phyloP scores from a whole-genome alignment of 2,888 invertebrate genomes.

The Ophion slaviceki region DNA sequence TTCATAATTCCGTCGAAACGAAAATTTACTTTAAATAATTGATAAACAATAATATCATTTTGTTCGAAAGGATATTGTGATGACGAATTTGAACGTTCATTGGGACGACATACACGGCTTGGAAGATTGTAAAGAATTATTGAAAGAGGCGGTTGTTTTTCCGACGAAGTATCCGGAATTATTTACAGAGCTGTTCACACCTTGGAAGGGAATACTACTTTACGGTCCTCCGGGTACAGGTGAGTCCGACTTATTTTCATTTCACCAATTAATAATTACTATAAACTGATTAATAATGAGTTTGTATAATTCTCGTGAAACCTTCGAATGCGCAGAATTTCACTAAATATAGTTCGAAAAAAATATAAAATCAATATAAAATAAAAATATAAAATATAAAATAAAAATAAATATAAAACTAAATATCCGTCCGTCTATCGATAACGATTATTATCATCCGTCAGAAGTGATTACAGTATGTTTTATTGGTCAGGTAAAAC shows the following conservation, averaged over 20 bases:
- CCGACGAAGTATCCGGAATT: conserved; percentile 90
- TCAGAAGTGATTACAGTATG: neutral
- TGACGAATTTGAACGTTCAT: conserved; percentile 87
- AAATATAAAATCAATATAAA: no score
- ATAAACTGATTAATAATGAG: neutral
- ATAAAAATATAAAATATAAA: no score
- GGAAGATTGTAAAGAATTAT: conserved; percentile 88
- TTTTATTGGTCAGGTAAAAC: conserved; percentile 88
- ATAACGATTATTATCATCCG: neutral
- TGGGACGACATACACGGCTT: conserved; percentile 94
- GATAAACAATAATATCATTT: neutral
- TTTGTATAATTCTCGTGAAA: neutral
- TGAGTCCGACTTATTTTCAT: conserved; percentile 16
- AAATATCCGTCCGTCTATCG: no score
- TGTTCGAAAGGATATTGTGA: conserved; percentile 85
- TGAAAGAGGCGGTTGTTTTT: conserved; percentile 95
- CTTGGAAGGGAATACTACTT: conserved; percentile 91
- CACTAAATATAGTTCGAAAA: neutral
- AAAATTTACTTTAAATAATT: neutral
- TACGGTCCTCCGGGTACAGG: conserved; percentile 93
- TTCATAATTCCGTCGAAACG: no score
- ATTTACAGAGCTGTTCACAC: conserved; percentile 88
- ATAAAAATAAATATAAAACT: no score
- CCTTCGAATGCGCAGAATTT: neutral
- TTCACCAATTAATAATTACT: neutral